Evolutionary conservation across 2,113 vertebrate genomes (phyloP).

Genomic region (Myiozetetes cayanensis): DNA sequence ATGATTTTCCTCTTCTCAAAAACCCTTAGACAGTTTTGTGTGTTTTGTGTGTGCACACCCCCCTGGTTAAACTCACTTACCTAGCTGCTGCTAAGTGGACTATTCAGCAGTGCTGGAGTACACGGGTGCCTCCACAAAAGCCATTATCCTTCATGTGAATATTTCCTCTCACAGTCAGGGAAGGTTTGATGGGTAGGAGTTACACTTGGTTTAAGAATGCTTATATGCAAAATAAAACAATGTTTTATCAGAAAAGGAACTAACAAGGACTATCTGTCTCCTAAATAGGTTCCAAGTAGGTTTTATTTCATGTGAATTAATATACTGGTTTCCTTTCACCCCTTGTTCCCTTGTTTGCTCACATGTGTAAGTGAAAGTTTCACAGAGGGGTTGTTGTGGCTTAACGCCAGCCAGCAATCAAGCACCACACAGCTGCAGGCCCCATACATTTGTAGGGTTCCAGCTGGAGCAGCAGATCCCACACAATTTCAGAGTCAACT

Average conservation of each 20-base stretch:
- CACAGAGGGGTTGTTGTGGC: no score
- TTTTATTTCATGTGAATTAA: no score
- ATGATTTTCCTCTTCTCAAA: neutral
- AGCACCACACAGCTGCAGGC: no score
- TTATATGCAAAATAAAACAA: neutral
- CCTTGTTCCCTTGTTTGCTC: no score
- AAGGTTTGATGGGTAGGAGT: neutral
- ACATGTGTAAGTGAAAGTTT: no score
- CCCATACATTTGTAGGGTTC: no score
- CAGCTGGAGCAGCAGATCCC: neutral
- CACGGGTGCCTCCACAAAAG: neutral
- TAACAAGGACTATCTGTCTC: neutral
- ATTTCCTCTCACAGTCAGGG: neutral
- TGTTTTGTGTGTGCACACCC: rapidly evolving
- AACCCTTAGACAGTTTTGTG: neutral
- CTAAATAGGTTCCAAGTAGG: no score
- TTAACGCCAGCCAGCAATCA: no score
- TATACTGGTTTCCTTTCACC: no score
- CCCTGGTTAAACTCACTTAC: neutral
- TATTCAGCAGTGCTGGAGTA: rapidly evolving
- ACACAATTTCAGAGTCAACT: neutral
- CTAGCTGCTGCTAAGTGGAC: neutral
- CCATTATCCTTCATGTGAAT: neutral
- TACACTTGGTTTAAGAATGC: neutral
- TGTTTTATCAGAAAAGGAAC: neutral